Percentiles rank a stretch among this genome's conserved stretches.
phyloP scores from a whole-genome alignment of 2,888 invertebrate species.

The Ectemnius cavifrons region DNA sequence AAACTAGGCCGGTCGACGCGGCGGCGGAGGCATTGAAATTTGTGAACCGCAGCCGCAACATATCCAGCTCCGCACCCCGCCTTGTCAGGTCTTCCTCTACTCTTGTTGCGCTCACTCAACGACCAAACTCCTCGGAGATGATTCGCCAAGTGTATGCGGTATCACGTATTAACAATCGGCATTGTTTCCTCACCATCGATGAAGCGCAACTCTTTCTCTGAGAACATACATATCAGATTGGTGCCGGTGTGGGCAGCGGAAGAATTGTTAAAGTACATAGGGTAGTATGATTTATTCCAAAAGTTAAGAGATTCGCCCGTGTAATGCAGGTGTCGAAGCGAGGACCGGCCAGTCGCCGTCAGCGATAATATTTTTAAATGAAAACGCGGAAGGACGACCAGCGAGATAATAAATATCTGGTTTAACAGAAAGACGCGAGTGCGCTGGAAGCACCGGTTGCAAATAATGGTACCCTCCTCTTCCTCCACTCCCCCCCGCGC shows the following conservation, averaged over 20 bases:
- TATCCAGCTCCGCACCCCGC: background rate
- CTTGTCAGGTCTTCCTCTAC: background rate
- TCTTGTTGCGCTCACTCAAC: too few species aligned
- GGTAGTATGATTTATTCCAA: background rate
- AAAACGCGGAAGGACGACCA: slow-evolving; percentile 64
- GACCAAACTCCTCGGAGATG: too few species aligned
- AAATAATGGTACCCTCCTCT: slow-evolving; percentile 71
- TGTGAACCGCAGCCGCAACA: background rate
- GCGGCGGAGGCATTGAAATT: background rate
- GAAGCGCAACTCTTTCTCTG: too few species aligned
- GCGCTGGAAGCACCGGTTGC: slow-evolving; percentile 74
- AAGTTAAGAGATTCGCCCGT: slow-evolving; percentile 10
- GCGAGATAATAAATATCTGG: slow-evolving; percentile 74
- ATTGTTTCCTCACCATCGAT: too few species aligned
- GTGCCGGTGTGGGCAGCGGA: too few species aligned
- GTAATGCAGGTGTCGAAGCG: slow-evolving; percentile 28
- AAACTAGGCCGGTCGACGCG: background rate
- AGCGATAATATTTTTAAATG: slow-evolving; percentile 75
- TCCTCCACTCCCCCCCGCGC: slow-evolving; percentile 26
- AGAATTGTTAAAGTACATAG: background rate
- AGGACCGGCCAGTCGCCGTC: slow-evolving; percentile 60
- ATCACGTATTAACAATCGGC: too few species aligned
- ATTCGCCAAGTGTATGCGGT: too few species aligned
- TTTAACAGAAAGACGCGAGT: slow-evolving; percentile 70
- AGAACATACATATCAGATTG: too few species aligned